A percentile compares a stretch with the other conserved stretches of the same genome.
Conservation (phyloP, 2,113 vertebrate species). For the Piprites chloris region DNA sequence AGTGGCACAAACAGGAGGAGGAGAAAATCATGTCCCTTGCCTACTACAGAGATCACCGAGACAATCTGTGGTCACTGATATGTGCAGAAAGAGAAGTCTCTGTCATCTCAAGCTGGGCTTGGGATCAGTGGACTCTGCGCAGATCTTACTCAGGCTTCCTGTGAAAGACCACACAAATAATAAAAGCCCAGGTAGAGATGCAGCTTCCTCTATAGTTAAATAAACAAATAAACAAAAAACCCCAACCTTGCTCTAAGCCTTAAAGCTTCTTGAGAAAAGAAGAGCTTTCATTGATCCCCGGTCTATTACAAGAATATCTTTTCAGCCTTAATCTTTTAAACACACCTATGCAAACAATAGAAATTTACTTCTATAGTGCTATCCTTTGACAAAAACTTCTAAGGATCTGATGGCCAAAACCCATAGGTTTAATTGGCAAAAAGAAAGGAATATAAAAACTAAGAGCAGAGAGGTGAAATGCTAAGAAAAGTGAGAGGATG, state of each 20-base stretch:
- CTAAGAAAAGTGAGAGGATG: background rate
- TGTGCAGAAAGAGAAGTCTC: background rate
- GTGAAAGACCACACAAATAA: background rate
- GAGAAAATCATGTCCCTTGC: background rate
- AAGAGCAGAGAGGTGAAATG: background rate
- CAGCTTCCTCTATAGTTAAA: background rate
- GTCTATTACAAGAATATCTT: slow-evolving; percentile 27
- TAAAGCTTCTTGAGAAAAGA: slow-evolving; percentile 30
- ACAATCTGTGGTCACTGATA: background rate
- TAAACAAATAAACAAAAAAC: background rate
- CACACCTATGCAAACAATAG: slow-evolving; percentile 17
- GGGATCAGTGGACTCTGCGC: background rate
- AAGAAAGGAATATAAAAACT: background rate
- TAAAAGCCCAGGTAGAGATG: background rate
- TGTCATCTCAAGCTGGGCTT: background rate
- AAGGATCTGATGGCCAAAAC: background rate
- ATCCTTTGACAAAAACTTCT: background rate
- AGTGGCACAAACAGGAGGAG: background rate
- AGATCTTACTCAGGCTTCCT: background rate
- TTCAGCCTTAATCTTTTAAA: slow-evolving; percentile 51
- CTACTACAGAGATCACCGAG: background rate
- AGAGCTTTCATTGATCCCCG: slow-evolving; percentile 30
- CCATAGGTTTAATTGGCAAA: background rate
- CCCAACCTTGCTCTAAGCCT: background rate
- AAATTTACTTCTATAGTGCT: background rate